Evolutionary conservation across 35 echinoderm and acorn worm species (phyloP).

Genomic region (Diadema setosum): DNA sequence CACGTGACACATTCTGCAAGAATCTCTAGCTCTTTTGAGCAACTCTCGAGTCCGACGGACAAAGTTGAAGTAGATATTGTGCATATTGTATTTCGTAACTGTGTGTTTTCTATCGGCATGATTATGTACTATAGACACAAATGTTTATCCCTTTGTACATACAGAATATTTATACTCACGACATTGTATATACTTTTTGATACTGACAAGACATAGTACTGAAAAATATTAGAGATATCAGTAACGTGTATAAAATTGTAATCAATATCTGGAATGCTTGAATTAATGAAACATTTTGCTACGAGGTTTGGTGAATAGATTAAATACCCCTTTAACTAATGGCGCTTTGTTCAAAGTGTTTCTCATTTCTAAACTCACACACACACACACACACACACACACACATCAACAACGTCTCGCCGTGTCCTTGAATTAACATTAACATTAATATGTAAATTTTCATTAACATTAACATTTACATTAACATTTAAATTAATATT

Average conservation of each 20-base stretch:
- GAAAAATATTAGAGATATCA: neutral
- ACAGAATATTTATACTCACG: constrained; percentile 8
- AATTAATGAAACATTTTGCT: neutral
- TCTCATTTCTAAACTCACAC: too few relatives aligned
- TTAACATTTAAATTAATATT: too few relatives aligned
- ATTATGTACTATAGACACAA: neutral
- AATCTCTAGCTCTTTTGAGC: neutral
- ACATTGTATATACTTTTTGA: constrained; percentile 3
- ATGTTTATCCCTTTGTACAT: neutral
- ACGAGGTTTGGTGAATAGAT: neutral
- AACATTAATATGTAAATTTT: too few relatives aligned
- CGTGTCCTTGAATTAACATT: too few relatives aligned
- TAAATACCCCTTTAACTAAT: neutral
- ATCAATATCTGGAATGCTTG: neutral
- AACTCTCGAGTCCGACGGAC: neutral
- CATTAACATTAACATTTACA: too few relatives aligned
- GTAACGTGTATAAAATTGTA: neutral
- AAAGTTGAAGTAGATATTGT: neutral
- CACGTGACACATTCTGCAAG: neutral
- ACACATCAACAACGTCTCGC: too few relatives aligned
- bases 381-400: too few relatives aligned
- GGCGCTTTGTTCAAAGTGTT: too few relatives aligned
- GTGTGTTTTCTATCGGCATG: neutral
- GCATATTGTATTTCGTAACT: neutral
- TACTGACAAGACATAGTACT: neutral